Conservation (phyloP, 2,888 invertebrate genomes). For the Carabus problematicus region DNA sequence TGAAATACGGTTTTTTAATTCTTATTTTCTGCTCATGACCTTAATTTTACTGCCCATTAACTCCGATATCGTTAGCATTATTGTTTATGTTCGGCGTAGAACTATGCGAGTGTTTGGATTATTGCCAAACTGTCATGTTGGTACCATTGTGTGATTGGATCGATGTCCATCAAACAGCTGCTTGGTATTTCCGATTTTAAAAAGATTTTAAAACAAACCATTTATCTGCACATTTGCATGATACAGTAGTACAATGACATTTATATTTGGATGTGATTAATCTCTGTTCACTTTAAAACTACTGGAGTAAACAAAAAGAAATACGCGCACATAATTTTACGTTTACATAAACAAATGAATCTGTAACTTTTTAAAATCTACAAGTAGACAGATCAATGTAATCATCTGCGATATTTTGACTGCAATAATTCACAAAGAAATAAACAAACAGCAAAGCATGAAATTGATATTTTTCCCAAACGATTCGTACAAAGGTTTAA, state of each 20-base stretch:
- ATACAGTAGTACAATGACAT: too few relatives aligned
- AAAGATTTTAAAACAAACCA: slow-evolving; percentile 12
- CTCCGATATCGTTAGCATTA: slow-evolving; percentile 14
- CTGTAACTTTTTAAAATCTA: too few relatives aligned
- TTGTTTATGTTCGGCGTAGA: slow-evolving; percentile 5
- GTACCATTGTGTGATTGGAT: slow-evolving; percentile 6
- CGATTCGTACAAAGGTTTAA: not conserved
- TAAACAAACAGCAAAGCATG: not conserved
- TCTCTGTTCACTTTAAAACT: too few relatives aligned
- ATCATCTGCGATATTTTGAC: too few relatives aligned
- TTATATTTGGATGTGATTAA: too few relatives aligned
- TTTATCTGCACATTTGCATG: not conserved
- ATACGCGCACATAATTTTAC: not conserved
- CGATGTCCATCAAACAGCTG: slow-evolving; percentile 25
- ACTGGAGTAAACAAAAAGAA: not conserved
- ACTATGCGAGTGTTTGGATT: slow-evolving; percentile 8
- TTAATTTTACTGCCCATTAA: slow-evolving; percentile 14
- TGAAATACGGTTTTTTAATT: slow-evolving; percentile 47
- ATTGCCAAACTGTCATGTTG: slow-evolving; percentile 28
- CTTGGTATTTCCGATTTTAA: slow-evolving; percentile 6
- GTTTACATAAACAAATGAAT: not conserved
- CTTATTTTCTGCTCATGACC: not conserved
- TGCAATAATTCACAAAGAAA: too few relatives aligned
- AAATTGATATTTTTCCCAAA: not conserved
- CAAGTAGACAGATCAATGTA: too few relatives aligned